Conservation (phyloP, 2,113 vertebrate genomes). For the Perccottus glenii region DNA sequence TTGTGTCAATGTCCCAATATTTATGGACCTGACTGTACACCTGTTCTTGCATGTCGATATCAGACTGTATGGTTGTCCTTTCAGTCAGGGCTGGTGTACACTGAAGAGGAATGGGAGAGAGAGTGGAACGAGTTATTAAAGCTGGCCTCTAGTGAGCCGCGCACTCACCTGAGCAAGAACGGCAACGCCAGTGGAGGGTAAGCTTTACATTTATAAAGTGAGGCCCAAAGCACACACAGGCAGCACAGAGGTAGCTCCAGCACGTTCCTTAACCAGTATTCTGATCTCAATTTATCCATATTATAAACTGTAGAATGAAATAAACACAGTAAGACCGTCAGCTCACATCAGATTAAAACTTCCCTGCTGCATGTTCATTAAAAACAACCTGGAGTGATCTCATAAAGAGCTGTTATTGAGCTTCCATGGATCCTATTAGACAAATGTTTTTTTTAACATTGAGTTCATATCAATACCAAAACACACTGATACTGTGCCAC, state of each 20-base stretch:
- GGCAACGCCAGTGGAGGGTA: slow-evolving; percentile 91
- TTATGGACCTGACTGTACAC: too few species aligned
- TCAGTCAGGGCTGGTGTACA: slow-evolving; percentile 96
- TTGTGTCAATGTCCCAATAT: too few species aligned
- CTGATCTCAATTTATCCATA: too few species aligned
- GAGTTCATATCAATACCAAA: slow-evolving; percentile 13
- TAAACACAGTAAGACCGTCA: too few species aligned
- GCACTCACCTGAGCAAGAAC: slow-evolving; percentile 94
- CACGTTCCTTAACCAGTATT: too few species aligned
- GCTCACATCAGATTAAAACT: too few species aligned
- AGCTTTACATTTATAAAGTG: slow-evolving; percentile 41
- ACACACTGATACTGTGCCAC: slow-evolving; percentile 48
- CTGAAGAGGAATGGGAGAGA: slow-evolving; percentile 96
- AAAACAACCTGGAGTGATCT: slow-evolving; percentile 25
- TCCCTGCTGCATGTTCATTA: too few species aligned
- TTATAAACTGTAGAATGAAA: too few species aligned
- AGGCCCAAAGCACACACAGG: too few species aligned
- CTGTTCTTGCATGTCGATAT: slow-evolving; percentile 26
- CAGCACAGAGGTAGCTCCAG: too few species aligned
- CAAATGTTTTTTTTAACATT: slow-evolving; percentile 28
- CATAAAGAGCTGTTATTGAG: slow-evolving; percentile 28
- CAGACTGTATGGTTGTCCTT: slow-evolving; percentile 36
- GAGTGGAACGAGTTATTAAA: slow-evolving; percentile 98
- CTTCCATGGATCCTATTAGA: slow-evolving; percentile 21
- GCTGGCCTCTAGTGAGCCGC: slow-evolving; percentile 96